Evolutionary conservation across 1,140 invertebrate species (phyloP).

Genomic region (Diprion similis): DNA sequence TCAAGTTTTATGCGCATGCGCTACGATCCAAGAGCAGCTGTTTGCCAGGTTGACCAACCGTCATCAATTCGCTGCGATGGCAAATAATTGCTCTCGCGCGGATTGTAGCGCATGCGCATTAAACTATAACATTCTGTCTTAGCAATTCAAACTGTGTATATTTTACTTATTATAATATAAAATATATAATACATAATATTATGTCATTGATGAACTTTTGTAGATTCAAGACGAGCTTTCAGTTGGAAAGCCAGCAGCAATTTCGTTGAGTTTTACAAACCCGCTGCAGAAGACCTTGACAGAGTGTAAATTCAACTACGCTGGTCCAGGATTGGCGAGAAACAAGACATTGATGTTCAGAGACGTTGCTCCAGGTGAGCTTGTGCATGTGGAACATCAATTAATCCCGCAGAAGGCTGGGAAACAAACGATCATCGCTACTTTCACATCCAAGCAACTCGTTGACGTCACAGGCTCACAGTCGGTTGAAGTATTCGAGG

Average conservation of each 20-base stretch:
- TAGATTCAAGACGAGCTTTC: constrained; percentile 67
- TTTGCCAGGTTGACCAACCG: too few species aligned
- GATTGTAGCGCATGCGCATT: too few species aligned
- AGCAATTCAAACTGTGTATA: too few species aligned
- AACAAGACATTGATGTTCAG: constrained; percentile 64
- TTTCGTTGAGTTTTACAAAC: constrained; percentile 72
- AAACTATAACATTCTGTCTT: too few species aligned
- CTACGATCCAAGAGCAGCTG: too few species aligned
- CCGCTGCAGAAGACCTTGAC: constrained; percentile 69
- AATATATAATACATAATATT: too few species aligned
- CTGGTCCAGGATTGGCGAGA: constrained; percentile 70
- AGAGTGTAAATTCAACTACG: constrained; percentile 71
- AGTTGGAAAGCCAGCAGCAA: constrained; percentile 62
- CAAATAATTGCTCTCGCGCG: too few species aligned
- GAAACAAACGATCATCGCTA: constrained; percentile 67
- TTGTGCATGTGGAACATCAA: constrained; percentile 62
- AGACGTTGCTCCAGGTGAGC: constrained; percentile 62
- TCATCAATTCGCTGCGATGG: too few species aligned
- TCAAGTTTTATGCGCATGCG: too few species aligned
- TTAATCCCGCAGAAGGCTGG: constrained; percentile 64
- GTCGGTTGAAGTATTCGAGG: constrained; percentile 55
- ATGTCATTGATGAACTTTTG: constrained; percentile 21
- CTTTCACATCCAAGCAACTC: constrained; percentile 71
- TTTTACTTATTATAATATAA: too few species aligned
- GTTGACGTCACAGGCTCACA: constrained; percentile 71